phyloP scores from a whole-genome alignment of 2,113 vertebrate species.

The Daboia siamensis region DNA sequence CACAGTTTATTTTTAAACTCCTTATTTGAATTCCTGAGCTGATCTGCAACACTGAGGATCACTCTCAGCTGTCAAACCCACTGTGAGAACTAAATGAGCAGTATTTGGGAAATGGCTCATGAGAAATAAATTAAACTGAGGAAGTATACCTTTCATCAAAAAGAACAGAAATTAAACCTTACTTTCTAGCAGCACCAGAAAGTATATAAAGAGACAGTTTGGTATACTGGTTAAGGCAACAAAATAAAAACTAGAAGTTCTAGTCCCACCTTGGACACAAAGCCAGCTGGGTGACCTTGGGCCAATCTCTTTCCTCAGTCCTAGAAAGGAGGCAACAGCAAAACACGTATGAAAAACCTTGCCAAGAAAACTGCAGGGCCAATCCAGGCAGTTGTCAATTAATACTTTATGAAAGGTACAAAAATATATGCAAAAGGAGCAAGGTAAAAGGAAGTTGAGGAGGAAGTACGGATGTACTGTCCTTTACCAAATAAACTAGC shows the following conservation, averaged over 20 bases:
- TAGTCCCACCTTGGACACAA: background rate
- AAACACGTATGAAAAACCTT: background rate
- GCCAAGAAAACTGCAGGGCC: background rate
- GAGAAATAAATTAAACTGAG: conserved; percentile 5
- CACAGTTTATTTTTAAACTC: conserved; percentile 56
- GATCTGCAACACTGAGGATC: conserved; percentile 39
- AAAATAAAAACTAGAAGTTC: background rate
- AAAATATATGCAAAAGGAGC: background rate
- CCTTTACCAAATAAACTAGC: background rate
- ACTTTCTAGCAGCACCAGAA: conserved; percentile 12
- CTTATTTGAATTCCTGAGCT: conserved; percentile 43
- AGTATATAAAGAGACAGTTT: background rate
- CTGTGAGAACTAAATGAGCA: conserved; percentile 35
- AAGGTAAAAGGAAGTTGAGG: background rate
- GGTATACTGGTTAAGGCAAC: background rate
- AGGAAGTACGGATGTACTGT: background rate
- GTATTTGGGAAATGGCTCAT: background rate
- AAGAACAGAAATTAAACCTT: background rate
- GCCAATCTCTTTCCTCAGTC: background rate
- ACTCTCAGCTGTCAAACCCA: conserved; percentile 1
- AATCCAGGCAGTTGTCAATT: background rate
- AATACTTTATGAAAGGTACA: background rate
- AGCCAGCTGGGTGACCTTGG: background rate
- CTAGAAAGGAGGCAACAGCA: background rate
- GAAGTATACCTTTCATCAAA: conserved; percentile 38